Conservation (phyloP, 1,140 invertebrate genomes). For the Hypsibius dujardini region DNA sequence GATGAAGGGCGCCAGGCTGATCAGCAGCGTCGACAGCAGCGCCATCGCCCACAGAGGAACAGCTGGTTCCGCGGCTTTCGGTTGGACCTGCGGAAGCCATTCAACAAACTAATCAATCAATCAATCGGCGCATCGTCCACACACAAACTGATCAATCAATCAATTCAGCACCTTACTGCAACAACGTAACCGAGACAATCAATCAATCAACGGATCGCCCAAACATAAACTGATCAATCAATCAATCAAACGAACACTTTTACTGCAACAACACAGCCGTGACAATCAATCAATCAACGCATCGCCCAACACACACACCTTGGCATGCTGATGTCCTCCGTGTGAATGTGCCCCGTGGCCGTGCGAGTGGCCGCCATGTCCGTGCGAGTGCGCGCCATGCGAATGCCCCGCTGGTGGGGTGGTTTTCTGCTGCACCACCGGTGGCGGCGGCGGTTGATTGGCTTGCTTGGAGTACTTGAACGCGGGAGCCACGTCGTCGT, state of each 20-base stretch:
- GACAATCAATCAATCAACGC: neutral
- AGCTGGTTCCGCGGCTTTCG: conserved; percentile 18
- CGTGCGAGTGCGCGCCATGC: conserved; percentile 28
- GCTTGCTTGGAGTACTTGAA: conserved; percentile 56
- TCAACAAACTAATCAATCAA: neutral
- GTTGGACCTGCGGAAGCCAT: conserved; percentile 18
- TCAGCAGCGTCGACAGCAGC: conserved; percentile 67
- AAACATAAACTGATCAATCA: conserved; percentile 9
- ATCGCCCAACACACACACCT: conserved; percentile 10
- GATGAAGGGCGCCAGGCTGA: conserved; percentile 79
- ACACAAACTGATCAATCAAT: neutral
- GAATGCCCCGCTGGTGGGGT: too few relatives aligned
- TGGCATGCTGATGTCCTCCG: conserved; percentile 22
- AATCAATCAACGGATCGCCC: too few relatives aligned
- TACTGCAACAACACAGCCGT: neutral
- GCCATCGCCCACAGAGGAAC: conserved; percentile 50
- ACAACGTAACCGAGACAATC: too few relatives aligned
- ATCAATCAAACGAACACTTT: neutral
- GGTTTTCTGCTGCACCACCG: conserved; percentile 26
- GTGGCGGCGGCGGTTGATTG: conserved; percentile 38
- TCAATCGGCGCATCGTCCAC: neutral
- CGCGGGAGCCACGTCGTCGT: conserved; percentile 37
- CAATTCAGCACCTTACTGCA: neutral
- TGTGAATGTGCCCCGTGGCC: conserved; percentile 19
- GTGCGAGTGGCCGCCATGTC: conserved; percentile 26